phyloP scores from a whole-genome alignment of 2,113 vertebrate species.

The Scortum barcoo region DNA sequence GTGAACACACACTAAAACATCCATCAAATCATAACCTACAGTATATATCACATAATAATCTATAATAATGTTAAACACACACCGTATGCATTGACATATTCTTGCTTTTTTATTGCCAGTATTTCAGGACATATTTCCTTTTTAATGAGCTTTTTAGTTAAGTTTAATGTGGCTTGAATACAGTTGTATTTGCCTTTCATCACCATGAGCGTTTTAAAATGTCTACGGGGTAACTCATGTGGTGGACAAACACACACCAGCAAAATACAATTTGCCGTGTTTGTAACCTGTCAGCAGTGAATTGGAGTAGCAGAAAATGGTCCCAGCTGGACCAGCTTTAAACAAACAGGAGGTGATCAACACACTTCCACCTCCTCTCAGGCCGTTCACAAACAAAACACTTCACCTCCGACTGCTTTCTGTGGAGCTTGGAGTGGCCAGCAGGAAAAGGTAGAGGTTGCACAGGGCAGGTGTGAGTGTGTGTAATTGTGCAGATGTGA shows the following conservation, averaged over 20 bases:
- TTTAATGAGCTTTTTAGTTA: background rate
- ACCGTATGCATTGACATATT: background rate
- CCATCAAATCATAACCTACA: background rate
- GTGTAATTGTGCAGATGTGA: background rate
- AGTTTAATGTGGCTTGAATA: too few relatives aligned
- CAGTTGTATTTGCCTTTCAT: background rate
- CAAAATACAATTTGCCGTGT: background rate
- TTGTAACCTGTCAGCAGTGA: background rate
- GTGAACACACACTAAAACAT: background rate
- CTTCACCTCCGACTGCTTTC: conserved; percentile 4
- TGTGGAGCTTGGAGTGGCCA: background rate
- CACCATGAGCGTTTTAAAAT: background rate
- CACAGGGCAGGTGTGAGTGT: background rate
- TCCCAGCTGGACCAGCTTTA: background rate
- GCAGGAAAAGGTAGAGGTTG: background rate
- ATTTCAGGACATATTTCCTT: background rate
- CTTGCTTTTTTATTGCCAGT: background rate
- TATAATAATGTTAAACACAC: background rate
- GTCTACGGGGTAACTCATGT: background rate
- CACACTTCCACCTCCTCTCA: background rate
- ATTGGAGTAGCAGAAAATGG: background rate
- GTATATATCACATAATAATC: background rate
- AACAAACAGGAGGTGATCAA: conserved; percentile 19
- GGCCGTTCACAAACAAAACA: background rate
- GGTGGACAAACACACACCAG: background rate